A percentile compares a stretch with the other conserved stretches of the same genome.
Evolutionary conservation across 2,113 vertebrate species (phyloP).

Genomic region (Bombycilla garrulus): DNA sequence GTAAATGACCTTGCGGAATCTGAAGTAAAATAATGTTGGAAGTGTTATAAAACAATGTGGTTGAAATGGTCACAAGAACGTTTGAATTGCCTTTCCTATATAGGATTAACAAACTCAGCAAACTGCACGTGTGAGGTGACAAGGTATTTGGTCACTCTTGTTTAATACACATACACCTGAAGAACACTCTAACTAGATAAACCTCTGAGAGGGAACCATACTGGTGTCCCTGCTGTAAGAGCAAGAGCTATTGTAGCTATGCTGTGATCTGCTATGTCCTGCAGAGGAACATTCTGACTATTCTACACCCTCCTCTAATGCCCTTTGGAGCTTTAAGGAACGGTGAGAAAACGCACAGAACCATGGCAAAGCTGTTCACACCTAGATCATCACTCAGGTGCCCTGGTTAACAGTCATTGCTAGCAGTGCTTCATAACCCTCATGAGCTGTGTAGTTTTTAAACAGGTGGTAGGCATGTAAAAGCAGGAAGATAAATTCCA

Average conservation of each 20-base stretch:
- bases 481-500: background rate
- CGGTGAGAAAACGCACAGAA: background rate
- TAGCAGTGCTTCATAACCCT: background rate
- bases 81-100: background rate
- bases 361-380: background rate
- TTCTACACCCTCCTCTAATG: background rate
- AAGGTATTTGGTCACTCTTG: background rate
- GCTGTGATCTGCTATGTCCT: background rate
- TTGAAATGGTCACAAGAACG: background rate
- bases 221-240: background rate
- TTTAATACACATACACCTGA: background rate
- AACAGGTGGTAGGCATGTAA: background rate
- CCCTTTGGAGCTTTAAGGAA: background rate
- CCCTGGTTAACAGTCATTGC: background rate
- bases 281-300: background rate
- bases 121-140: background rate
- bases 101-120: background rate
- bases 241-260: background rate
- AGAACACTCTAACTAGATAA: background rate
- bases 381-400: background rate
- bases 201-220: rapidly evolving
- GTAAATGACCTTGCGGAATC: background rate
- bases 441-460: background rate
- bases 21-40: background rate
- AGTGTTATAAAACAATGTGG: background rate